Percentiles rank a stretch among this genome's conserved stretches.
Conservation (phyloP, 1,140 invertebrate species). For the Leptonema lineaticorne region DNA sequence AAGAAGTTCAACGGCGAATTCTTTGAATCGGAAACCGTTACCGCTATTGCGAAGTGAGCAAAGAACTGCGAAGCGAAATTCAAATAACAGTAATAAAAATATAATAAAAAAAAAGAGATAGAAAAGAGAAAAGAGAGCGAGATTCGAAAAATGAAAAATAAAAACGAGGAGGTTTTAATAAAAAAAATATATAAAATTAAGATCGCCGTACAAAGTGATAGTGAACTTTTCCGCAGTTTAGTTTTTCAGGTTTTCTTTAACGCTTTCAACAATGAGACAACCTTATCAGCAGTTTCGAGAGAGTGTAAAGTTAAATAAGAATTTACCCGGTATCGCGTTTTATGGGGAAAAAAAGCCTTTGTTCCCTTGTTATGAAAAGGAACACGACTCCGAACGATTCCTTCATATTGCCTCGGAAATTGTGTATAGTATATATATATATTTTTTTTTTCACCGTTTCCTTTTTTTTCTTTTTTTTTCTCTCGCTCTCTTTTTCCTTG, state of each 20-base stretch:
- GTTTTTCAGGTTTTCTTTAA: constrained; percentile 33
- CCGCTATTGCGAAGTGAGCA: too few species aligned
- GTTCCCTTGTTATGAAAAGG: constrained; percentile 3
- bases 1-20: too few species aligned
- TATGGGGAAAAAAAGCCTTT: constrained; percentile 4
- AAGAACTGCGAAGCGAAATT: too few species aligned
- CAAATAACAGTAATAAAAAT: too few species aligned
- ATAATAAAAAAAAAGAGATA: too few species aligned
- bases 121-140: too few species aligned
- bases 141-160: too few species aligned
- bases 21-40: too few species aligned
- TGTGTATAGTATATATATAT: too few species aligned
- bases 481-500: background rate
- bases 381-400: background rate
- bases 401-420: background rate
- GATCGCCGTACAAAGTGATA: background rate
- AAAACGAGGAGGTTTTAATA: too few species aligned
- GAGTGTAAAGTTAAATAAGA: constrained; percentile 38
- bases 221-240: constrained; percentile 21
- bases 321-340: constrained; percentile 28
- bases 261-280: constrained; percentile 39
- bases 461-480: too few species aligned
- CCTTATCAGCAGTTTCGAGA: constrained; percentile 38
- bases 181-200: constrained; percentile 25
- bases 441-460: too few species aligned